These are phyloP conservation scores for Thyatira batis DNA, from an alignment of 2,888 invertebrate genomes.

Conservation along the genomic window DNA sequence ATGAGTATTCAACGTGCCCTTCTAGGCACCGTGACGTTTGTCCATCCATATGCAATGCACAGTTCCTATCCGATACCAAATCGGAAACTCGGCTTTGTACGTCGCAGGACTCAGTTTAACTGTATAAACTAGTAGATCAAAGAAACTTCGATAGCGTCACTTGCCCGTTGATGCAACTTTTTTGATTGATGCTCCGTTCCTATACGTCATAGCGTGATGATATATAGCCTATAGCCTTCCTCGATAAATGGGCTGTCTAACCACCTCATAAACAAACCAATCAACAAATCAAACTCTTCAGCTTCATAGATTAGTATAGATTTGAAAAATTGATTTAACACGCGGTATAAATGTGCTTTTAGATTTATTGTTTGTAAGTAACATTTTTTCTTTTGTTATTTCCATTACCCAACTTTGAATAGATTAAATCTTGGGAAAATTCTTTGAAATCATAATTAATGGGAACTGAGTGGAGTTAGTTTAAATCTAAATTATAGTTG, in stretches of 20 bases:
- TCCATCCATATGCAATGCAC: constrained; percentile 22
- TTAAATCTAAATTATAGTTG: constrained; percentile 25
- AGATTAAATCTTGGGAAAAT: not conserved
- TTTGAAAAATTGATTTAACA: too few relatives aligned
- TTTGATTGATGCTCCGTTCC: too few relatives aligned
- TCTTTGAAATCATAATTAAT: not conserved
- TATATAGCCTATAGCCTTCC: too few relatives aligned
- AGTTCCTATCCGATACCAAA: constrained; percentile 17
- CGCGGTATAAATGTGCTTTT: too few relatives aligned
- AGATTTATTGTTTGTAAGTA: not conserved
- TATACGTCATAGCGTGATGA: too few relatives aligned
- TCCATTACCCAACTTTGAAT: not conserved
- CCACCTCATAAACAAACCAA: too few relatives aligned
- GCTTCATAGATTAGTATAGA: too few relatives aligned
- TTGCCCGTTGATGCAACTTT: too few relatives aligned
- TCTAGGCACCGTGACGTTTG: constrained; percentile 24
- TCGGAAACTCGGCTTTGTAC: constrained; percentile 9
- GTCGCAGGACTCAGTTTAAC: not conserved
- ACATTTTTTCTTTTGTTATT: not conserved
- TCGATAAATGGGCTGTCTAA: too few relatives aligned
- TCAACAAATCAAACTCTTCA: too few relatives aligned
- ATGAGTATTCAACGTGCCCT: constrained; percentile 19
- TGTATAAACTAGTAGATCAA: not conserved
- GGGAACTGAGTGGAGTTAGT: not conserved
- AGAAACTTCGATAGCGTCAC: too few relatives aligned